Conservation (phyloP, 2,113 vertebrate species). For the Crotalus horridus region DNA sequence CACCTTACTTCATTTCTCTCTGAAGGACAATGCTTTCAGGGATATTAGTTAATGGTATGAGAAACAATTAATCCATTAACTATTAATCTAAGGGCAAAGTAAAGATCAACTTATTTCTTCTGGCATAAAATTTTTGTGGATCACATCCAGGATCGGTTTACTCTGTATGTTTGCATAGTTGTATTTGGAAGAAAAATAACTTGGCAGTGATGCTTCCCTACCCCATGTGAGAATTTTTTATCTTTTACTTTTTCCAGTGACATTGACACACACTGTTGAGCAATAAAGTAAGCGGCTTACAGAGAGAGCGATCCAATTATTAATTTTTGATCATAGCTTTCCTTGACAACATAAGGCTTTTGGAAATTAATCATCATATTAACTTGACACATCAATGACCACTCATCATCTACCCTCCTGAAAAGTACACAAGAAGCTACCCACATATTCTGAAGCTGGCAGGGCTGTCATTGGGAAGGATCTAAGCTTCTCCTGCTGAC, state of each 20-base stretch:
- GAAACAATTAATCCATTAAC: background rate
- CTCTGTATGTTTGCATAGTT: background rate
- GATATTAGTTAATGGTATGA: background rate
- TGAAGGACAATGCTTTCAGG: background rate
- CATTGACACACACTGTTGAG: accelerated
- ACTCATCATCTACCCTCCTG: slow-evolving; percentile 50
- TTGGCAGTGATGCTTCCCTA: background rate
- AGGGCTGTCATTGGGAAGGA: slow-evolving; percentile 58
- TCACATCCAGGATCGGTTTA: background rate
- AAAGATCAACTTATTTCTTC: background rate
- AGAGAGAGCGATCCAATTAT: slow-evolving; percentile 19
- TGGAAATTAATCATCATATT: slow-evolving; percentile 56
- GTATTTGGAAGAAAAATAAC: background rate
- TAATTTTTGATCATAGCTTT: background rate
- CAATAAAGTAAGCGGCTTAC: background rate
- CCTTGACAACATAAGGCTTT: slow-evolving; percentile 47
- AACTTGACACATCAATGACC: slow-evolving; percentile 57
- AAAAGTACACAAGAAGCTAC: slow-evolving; percentile 65
- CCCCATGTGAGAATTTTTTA: background rate
- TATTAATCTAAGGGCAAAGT: background rate
- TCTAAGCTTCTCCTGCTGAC: slow-evolving; percentile 77
- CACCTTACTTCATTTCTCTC: slow-evolving; percentile 2
- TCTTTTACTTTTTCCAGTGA: background rate
- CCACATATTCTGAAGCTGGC: slow-evolving; percentile 62
- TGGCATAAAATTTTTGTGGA: background rate